Percentiles rank a stretch among this genome's conserved stretches.
phyloP scores from a whole-genome alignment of 2,797 vertebrate genomes.

The Eupleurogrammus muticus region DNA sequence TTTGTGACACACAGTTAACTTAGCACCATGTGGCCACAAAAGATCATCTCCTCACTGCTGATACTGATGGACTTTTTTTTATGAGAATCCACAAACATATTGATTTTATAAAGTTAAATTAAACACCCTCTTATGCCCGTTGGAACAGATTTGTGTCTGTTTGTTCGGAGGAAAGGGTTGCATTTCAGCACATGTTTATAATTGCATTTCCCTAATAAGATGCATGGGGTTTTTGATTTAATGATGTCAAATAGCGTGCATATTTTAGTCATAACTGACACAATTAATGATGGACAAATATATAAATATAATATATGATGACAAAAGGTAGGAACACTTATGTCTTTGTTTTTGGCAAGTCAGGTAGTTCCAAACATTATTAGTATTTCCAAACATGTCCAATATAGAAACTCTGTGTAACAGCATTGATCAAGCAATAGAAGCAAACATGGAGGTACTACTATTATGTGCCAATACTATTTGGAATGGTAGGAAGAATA shows the following conservation, averaged over 20 bases:
- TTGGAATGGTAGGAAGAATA: too few relatives aligned
- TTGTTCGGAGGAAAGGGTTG: background rate
- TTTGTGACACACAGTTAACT: constrained; percentile 2
- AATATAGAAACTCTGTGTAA: too few relatives aligned
- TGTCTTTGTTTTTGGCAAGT: too few relatives aligned
- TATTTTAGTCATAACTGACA: background rate
- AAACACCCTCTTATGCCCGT: constrained; percentile 11
- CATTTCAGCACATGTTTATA: too few relatives aligned
- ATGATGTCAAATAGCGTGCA: background rate
- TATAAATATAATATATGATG: too few relatives aligned
- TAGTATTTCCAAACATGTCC: too few relatives aligned
- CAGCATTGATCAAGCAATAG: too few relatives aligned
- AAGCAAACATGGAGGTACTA: too few relatives aligned
- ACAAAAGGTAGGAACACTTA: too few relatives aligned
- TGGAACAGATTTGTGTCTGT: background rate
- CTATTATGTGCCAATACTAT: too few relatives aligned
- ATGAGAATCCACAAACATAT: constrained; percentile 44
- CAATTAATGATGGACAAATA: background rate
- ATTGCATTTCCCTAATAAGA: background rate
- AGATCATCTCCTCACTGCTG: constrained; percentile 38
- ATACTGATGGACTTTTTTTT: constrained; percentile 49
- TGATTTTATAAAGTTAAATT: constrained; percentile 23
- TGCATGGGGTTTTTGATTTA: background rate
- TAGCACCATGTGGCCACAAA: constrained; percentile 22
- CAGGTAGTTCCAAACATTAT: too few relatives aligned